Percentiles rank a stretch among this genome's conserved stretches.
Evolutionary conservation across 2,113 vertebrate genomes (phyloP).

Genomic region (Rousettus leschenaultii): DNA sequence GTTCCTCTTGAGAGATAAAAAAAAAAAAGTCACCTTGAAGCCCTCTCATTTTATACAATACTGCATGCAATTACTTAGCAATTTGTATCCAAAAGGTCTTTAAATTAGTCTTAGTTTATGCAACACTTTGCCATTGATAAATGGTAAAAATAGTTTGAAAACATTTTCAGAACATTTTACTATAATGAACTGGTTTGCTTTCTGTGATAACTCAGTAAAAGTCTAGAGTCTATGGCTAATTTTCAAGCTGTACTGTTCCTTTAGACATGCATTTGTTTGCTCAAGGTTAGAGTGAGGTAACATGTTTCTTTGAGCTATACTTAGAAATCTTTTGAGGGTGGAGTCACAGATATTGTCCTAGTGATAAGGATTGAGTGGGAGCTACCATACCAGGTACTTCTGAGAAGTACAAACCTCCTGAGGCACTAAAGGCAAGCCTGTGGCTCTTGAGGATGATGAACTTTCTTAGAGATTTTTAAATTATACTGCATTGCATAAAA

Average conservation of each 20-base stretch:
- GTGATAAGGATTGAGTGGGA: slow-evolving; percentile 2
- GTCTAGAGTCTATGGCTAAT: not conserved
- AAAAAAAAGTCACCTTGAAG: slow-evolving; percentile 25
- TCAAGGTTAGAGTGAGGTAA: slow-evolving; percentile 34
- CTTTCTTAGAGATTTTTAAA: slow-evolving; percentile 6
- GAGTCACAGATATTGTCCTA: slow-evolving; percentile 19
- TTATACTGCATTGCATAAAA: slow-evolving; percentile 26
- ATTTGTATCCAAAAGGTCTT: not conserved
- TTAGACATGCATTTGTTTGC: not conserved
- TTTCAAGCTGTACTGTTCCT: not conserved
- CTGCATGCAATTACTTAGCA: slow-evolving; percentile 40
- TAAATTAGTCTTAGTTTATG: slow-evolving; percentile 37
- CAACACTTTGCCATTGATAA: slow-evolving; percentile 13
- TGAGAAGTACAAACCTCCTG: not conserved
- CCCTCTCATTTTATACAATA: slow-evolving; percentile 10
- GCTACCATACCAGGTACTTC: not conserved
- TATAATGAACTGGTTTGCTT: slow-evolving; percentile 24
- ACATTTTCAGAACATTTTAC: slow-evolving; percentile 48
- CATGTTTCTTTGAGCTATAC: slow-evolving; percentile 2
- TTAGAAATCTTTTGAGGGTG: slow-evolving; percentile 36
- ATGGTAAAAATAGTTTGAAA: slow-evolving; percentile 55
- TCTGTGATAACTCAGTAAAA: not conserved
- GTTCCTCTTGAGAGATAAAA: slow-evolving; percentile 11
- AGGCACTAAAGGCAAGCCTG: not conserved
- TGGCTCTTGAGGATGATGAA: not conserved